Percentiles rank a stretch among this genome's conserved stretches.
Conservation (phyloP, 2,888 invertebrate species). For the Patella depressa region DNA sequence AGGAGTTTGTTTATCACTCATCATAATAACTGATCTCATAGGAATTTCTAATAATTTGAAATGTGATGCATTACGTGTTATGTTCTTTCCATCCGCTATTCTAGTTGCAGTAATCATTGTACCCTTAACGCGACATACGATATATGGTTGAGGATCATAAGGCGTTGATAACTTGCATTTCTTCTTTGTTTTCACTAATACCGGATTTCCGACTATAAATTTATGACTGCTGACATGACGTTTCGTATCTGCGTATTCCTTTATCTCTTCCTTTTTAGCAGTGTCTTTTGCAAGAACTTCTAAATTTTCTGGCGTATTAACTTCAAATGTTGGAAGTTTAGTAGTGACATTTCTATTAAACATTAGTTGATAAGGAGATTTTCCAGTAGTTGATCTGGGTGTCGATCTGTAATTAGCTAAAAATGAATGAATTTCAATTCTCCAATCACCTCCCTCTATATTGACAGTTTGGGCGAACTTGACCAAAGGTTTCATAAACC, state of each 20-base stretch:
- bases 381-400: not conserved
- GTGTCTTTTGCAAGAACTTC: constrained; percentile 15
- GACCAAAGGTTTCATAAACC: constrained; percentile 41
- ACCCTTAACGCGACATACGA: constrained; percentile 19
- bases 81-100: constrained; percentile 17
- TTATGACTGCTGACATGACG: not conserved
- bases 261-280: constrained; percentile 18
- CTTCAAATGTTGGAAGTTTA: not conserved
- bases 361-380: not conserved
- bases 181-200: constrained; percentile 19
- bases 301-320: not conserved
- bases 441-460: not conserved
- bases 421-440: not conserved
- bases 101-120: constrained; percentile 26
- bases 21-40: too few species aligned
- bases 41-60: constrained; percentile 16
- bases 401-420: not conserved
- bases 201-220: constrained; percentile 18
- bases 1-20: too few species aligned
- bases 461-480: not conserved
- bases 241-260: constrained; percentile 24
- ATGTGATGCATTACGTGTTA: constrained; percentile 29
- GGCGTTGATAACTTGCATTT: constrained; percentile 26
- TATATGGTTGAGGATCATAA: constrained; percentile 25
- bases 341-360: not conserved